These are phyloP conservation scores for Leuctra nigra DNA, from an alignment of 2,888 invertebrate genomes.

Conservation along the genomic window DNA sequence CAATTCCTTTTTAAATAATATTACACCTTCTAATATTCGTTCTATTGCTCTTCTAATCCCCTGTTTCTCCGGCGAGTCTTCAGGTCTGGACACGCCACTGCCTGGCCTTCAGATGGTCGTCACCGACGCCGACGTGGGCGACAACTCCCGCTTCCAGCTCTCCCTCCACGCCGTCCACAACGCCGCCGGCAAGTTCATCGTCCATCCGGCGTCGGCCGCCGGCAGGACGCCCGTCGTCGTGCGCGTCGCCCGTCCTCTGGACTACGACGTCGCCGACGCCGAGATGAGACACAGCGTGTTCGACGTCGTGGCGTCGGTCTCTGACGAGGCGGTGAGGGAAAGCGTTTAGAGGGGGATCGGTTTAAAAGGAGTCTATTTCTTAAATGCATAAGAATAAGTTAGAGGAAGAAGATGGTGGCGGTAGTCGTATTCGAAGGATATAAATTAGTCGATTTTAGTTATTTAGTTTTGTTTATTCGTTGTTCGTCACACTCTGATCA, in stretches of 20 bases:
- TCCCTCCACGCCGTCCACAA: constrained; percentile 53
- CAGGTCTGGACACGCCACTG: constrained; percentile 38
- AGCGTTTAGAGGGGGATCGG: too few relatives aligned
- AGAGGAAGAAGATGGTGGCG: too few relatives aligned
- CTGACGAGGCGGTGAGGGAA: constrained; percentile 42
- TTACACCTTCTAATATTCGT: too few relatives aligned
- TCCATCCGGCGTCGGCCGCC: constrained; percentile 59
- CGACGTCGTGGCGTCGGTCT: constrained; percentile 56
- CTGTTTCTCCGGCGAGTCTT: constrained; percentile 9
- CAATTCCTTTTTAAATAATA: too few relatives aligned
- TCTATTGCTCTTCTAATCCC: too few relatives aligned
- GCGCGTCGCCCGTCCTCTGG: constrained; percentile 58
- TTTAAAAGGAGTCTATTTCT: too few relatives aligned
- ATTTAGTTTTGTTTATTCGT: too few relatives aligned
- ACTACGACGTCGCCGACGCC: constrained; percentile 61
- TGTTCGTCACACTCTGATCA: too few relatives aligned
- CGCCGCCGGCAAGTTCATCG: constrained; percentile 51
- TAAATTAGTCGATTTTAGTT: too few relatives aligned
- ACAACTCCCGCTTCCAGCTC: constrained; percentile 63
- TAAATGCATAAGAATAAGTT: too few relatives aligned
- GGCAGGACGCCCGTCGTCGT: constrained; percentile 69
- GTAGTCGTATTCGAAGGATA: too few relatives aligned
- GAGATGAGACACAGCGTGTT: constrained; percentile 55
- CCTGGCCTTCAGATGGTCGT: constrained; percentile 65
- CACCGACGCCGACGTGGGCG: constrained; percentile 64